Percentiles rank a stretch among this genome's conserved stretches.
Conservation (phyloP, 1,140 invertebrate species). For the Helicoverpa zea region DNA sequence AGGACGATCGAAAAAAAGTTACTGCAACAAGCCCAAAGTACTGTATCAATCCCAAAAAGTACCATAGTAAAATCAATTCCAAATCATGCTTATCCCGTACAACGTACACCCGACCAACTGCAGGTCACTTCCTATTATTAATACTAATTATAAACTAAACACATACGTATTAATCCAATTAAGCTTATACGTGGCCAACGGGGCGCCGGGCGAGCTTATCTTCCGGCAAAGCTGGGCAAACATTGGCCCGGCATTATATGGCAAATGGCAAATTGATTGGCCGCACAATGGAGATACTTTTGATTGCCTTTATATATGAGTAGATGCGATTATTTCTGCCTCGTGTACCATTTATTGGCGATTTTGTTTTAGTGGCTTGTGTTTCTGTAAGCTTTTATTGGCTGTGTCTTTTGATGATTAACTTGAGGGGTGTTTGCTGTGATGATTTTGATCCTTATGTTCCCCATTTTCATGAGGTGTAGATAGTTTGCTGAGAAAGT, state of each 20-base stretch:
- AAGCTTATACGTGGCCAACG: background rate
- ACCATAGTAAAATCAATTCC: too few relatives aligned
- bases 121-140: background rate
- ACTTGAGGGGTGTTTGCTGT: too few relatives aligned
- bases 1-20: too few relatives aligned
- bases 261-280: conserved; percentile 43
- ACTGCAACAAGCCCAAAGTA: too few relatives aligned
- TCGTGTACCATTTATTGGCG: background rate
- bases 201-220: conserved; percentile 16
- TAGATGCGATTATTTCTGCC: conserved; percentile 23
- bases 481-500: too few relatives aligned
- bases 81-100: too few relatives aligned
- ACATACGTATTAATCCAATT: conserved; percentile 22
- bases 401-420: background rate
- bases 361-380: conserved; percentile 8
- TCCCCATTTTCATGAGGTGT: too few relatives aligned
- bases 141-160: conserved; percentile 20
- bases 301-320: background rate
- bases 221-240: conserved; percentile 9
- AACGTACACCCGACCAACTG: background rate
- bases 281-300: conserved; percentile 8
- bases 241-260: conserved; percentile 33
- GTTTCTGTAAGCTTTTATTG: background rate
- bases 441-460: too few relatives aligned
- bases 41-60: too few relatives aligned